These are phyloP conservation scores for Cyaniris semiargus DNA, from an alignment of 2,888 invertebrate genomes.

Conservation along the genomic window DNA sequence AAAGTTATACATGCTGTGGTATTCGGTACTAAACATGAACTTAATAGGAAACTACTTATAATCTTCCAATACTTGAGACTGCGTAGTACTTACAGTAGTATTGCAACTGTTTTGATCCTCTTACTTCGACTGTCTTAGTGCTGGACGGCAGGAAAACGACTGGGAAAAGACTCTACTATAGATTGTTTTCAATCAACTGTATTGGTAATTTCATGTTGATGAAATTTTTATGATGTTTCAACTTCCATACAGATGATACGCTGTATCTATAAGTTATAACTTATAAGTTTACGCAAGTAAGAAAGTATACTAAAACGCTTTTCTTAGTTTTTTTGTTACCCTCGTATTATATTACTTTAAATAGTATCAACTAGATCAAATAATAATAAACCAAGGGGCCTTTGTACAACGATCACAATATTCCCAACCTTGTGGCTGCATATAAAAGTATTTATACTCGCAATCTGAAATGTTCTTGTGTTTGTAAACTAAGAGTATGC, in stretches of 20 bases:
- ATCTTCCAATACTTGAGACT: neutral
- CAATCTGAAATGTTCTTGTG: conserved; percentile 32
- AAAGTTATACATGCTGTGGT: neutral
- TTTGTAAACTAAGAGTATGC: conserved; percentile 56
- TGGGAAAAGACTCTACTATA: conserved; percentile 36
- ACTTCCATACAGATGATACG: neutral
- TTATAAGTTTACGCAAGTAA: neutral
- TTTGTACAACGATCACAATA: neutral
- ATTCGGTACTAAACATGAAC: neutral
- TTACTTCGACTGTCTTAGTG: conserved; percentile 58
- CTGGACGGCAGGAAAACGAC: conserved; percentile 49
- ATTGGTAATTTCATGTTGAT: conserved; percentile 1
- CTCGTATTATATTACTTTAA: neutral
- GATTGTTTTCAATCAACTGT: conserved; percentile 23
- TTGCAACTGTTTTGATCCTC: conserved; percentile 64
- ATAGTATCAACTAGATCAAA: neutral
- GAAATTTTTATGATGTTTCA: neutral
- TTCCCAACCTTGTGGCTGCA: conserved; percentile 4
- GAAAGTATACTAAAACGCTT: too few species aligned
- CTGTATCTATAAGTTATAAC: too few species aligned
- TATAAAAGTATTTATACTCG: conserved; percentile 29
- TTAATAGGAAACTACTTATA: conserved; percentile 12
- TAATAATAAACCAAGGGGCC: neutral
- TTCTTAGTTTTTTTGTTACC: too few species aligned
- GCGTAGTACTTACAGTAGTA: conserved; percentile 46